Base-by-base conservation (phyloP, 2,113 vertebrate species). In the Tetrax tetrax region DNA sequence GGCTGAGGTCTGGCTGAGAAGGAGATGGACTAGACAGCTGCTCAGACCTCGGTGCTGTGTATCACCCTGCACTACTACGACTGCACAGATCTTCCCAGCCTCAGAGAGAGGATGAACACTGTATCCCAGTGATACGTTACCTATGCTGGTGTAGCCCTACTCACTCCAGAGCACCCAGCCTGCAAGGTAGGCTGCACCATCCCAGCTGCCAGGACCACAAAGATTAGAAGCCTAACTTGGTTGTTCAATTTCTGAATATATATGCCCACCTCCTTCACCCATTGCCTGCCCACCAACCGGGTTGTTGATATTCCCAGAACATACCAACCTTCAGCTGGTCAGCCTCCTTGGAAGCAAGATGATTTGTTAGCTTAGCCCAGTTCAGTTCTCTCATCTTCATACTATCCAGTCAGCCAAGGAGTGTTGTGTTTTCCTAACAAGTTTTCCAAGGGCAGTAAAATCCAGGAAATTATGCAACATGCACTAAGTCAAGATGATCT, bases 381-480 rank as follows among this genome's bases (percentile, higher is more conserved):
- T 29, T 18, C 33, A 51, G n/a, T n/a, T 14, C 51, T 74, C 70
- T 70, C 45, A 51, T 53, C 61, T 66, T 78, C 48, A 15, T 19
- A 43, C 41, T 69, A 78, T 4, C 56, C 75, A 90, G 2, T 18
- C 54, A 92, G 64, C 23, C 88, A 89, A 37, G 28, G 4, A 38
- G 2, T 7, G 27, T 14, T 83, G 65, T 69, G 33, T 93, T 77
- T 88, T 80, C 75, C 15, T 38, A 90, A 85, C 11, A 75, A 31
- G 21, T 63, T 70, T 56, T 89, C 56, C 72, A 95, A 82, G 14
- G 47, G 38, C 74, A 93, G 70, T 5, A 81, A 92, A 78, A 92
- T 53, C 61, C 60, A 89, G 47, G 61, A 71, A 91, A 79, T 75
- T 63, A 51, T 45, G 64, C 47, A 93, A 82, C 33, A 75, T 14